These are phyloP conservation scores for Ictalurus furcatus DNA, from an alignment of 2,113 vertebrate species.

Conservation along the genomic window DNA sequence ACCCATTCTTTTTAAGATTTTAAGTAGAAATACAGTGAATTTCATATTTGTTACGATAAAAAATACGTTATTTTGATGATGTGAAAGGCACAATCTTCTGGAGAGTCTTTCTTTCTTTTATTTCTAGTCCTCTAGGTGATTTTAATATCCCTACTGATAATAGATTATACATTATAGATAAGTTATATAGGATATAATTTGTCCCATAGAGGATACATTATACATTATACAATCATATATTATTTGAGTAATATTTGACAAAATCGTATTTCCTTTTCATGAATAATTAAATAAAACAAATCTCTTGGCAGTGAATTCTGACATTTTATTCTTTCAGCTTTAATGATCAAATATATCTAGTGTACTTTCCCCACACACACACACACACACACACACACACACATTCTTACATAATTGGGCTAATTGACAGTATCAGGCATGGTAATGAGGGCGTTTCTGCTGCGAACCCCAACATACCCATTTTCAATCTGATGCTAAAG, in stretches of 20 bases:
- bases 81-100: neutral
- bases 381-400: slow-evolving; percentile 8
- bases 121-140: neutral
- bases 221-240: neutral
- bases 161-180: neutral
- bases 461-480: slow-evolving; percentile 21
- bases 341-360: neutral
- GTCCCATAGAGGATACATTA: neutral
- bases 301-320: neutral
- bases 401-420: slow-evolving; percentile 30
- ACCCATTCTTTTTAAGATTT: neutral
- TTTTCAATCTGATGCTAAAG: slow-evolving; percentile 43
- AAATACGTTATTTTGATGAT: neutral
- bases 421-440: slow-evolving; percentile 31
- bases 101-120: neutral
- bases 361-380: neutral
- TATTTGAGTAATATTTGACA: neutral
- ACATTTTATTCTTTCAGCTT: neutral
- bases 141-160: neutral
- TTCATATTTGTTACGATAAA: neutral
- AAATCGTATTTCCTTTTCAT: neutral
- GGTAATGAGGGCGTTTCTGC: slow-evolving; percentile 37
- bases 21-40: neutral
- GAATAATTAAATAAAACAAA: neutral
- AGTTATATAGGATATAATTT: neutral